Conservation (phyloP, 2,888 invertebrate species). For the Cheilosia impressa region DNA sequence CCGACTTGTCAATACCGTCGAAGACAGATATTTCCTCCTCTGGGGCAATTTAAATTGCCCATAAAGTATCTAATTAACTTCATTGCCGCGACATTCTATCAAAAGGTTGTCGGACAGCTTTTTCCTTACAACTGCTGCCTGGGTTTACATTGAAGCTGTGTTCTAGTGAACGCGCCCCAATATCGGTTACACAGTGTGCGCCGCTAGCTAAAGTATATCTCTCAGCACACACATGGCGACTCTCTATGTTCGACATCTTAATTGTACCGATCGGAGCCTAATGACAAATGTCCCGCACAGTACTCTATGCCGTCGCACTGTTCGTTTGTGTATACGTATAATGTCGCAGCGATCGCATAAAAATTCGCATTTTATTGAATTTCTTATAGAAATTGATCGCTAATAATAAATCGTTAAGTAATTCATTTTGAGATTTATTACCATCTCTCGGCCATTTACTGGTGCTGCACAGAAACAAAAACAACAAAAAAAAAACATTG, state of each 20-base stretch:
- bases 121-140: conserved; percentile 8
- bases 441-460: conserved; percentile 58
- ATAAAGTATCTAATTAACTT: conserved; percentile 74
- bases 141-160: conserved; percentile 1
- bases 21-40: conserved; percentile 64
- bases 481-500: conserved; percentile 6
- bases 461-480: conserved; percentile 16
- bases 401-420: conserved; percentile 75
- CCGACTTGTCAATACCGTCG: conserved; percentile 41
- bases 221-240: conserved; percentile 21
- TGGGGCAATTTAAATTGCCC: conserved; percentile 46
- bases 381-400: conserved; percentile 72
- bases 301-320: conserved; percentile 28
- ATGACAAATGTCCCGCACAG: conserved; percentile 54
- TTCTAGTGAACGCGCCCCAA: conserved; percentile 10
- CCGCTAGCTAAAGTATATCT: conserved; percentile 8
- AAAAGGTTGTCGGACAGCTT: conserved; percentile 33
- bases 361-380: conserved; percentile 74
- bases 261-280: conserved; percentile 67
- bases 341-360: conserved; percentile 64
- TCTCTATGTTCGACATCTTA: conserved; percentile 67
- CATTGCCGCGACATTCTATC: conserved; percentile 64
- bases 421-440: conserved; percentile 73
- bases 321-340: conserved; percentile 19
- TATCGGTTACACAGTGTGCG: conserved; percentile 40